phyloP scores from a whole-genome alignment of 2,888 invertebrate species.

The Acanthosepion pharaonis region DNA sequence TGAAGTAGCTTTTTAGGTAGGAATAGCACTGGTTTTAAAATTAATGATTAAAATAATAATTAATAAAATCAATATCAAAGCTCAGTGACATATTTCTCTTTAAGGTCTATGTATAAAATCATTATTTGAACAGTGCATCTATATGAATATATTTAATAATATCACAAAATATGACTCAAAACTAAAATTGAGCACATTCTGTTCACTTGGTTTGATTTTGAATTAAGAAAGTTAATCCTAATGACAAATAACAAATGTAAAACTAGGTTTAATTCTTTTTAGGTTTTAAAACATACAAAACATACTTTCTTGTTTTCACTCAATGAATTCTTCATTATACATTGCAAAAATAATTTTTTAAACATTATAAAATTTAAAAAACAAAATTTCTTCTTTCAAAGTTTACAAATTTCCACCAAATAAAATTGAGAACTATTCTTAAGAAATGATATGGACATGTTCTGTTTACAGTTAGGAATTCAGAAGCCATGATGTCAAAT shows the following conservation, averaged over 20 bases:
- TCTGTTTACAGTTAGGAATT: not conserved
- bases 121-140: not conserved
- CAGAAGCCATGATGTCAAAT: not conserved
- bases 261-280: not conserved
- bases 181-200: not conserved
- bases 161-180: not conserved
- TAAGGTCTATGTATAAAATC: not conserved
- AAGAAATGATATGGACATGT: not conserved
- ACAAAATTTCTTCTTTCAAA: not conserved
- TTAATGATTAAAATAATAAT: too few relatives aligned
- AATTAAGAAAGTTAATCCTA: not conserved
- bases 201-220: not conserved
- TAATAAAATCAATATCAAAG: not conserved
- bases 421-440: not conserved
- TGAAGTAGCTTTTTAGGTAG: not conserved
- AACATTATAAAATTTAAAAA: not conserved
- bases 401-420: too few relatives aligned
- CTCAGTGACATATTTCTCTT: not conserved
- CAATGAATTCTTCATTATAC: not conserved
- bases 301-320: not conserved
- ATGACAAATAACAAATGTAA: not conserved
- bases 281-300: not conserved
- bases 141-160: not conserved
- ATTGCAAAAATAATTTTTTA: not conserved
- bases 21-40: too few relatives aligned